These are phyloP conservation scores for Lagopus muta DNA, from an alignment of 2,113 vertebrate genomes.

Conservation along the genomic window DNA sequence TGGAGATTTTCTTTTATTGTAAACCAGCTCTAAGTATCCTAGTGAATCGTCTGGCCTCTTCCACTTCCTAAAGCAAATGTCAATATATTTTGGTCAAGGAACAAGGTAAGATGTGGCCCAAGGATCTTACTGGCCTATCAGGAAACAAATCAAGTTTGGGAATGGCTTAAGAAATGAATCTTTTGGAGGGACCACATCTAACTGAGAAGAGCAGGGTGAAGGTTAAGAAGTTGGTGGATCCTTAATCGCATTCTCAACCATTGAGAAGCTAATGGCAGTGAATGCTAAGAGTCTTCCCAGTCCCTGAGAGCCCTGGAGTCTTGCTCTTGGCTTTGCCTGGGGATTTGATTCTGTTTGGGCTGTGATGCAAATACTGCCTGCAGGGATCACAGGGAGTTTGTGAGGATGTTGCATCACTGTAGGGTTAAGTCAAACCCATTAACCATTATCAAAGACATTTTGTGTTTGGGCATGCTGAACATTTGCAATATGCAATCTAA, in stretches of 20 bases:
- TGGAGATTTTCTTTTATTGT: background rate
- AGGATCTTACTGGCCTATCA: background rate
- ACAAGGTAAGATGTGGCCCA: background rate
- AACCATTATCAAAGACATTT: background rate
- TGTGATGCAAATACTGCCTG: background rate
- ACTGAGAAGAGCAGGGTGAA: background rate
- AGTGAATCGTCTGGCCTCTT: background rate
- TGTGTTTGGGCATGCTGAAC: background rate
- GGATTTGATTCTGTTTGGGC: background rate
- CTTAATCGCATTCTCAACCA: background rate
- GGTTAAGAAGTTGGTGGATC: background rate
- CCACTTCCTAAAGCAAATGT: background rate
- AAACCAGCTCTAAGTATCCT: background rate
- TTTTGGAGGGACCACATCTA: accelerated
- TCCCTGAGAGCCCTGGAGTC: background rate
- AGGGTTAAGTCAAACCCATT: background rate
- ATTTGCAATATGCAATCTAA: background rate
- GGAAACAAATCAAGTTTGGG: background rate
- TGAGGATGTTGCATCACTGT: background rate
- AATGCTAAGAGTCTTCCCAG: background rate
- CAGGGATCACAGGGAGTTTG: background rate
- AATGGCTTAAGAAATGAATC: background rate
- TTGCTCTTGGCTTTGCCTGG: background rate
- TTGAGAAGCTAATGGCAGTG: background rate
- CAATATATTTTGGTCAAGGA: background rate